Evolutionary conservation across 1,140 invertebrate genomes (phyloP).

Genomic region (Pteromalus puparum): DNA sequence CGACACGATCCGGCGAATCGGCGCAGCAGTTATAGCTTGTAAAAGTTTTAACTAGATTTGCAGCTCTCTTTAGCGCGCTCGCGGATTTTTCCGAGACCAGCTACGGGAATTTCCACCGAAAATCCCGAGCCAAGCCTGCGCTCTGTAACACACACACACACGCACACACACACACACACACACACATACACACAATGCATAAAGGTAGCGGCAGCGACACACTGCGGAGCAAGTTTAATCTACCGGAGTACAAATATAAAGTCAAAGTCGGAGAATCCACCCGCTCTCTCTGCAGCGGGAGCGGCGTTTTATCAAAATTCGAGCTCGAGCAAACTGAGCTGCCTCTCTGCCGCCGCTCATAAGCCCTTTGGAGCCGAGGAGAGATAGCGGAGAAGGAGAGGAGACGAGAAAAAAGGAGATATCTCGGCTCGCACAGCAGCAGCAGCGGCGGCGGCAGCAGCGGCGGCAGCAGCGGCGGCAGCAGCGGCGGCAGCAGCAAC

Average conservation of each 20-base stretch:
- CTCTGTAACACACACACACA: no score
- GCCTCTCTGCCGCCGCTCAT: constrained; percentile 17
- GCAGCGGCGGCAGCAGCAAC: neutral
- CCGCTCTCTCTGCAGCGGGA: neutral
- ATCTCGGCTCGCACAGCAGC: constrained; percentile 11
- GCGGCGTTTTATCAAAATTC: constrained; percentile 50
- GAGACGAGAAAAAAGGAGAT: neutral
- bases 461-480: neutral
- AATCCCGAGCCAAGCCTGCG: neutral
- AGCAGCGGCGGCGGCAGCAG: neutral
- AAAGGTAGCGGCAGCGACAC: constrained; percentile 37
- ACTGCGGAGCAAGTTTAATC: constrained; percentile 30
- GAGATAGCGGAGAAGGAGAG: neutral
- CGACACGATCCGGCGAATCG: neutral
- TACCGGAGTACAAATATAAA: constrained; percentile 41
- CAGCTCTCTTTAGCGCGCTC: no score
- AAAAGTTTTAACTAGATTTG: constrained; percentile 23
- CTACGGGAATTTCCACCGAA: neutral
- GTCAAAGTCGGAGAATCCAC: constrained; percentile 37
- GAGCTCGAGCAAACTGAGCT: constrained; percentile 24
- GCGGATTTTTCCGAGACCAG: constrained; percentile 8
- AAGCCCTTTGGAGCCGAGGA: constrained; percentile 11
- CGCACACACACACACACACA: neutral
- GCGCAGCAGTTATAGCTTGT: neutral
- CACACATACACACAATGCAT: neutral